Evolutionary conservation across 1,140 invertebrate species (phyloP), one percentile per base, ranked within the genome.

Genomic region (Leptinotarsa texana): DNA sequence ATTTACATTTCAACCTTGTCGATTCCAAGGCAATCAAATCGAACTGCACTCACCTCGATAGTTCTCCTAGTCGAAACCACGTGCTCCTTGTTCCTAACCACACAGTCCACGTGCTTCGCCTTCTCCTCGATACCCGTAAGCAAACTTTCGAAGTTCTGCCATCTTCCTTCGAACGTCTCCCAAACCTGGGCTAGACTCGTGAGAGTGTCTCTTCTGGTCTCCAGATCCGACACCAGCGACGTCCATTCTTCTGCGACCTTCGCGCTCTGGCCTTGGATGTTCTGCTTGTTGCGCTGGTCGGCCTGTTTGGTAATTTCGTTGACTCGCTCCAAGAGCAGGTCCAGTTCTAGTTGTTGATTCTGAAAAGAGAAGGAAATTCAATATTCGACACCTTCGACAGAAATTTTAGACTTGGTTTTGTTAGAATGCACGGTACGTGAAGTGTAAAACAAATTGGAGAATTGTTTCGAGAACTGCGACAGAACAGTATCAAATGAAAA

Each of bases 181-280:
- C 95, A 96, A 77, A 92, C 90, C 74, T 90, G 89, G 2, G 92
- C 92, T 70, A 94, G 87, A 57, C 42, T 62, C 15, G 90, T 88
- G 4, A 94, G 84, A 49, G 88, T 86, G 72, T 92, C 88, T 71
- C 89, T 86, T 70, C 92, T 87, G 71, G 86, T 88, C 75, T 93
- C 93, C 81, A 95, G 86, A 81, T 90, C 87, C 6, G 89, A 88
- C 24, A 95, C 89, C 2, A 95, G 85, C 15, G 92, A 87, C 72
- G 89, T 89, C 95, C 95, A 97, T 78, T 92, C 88, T 33, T 91
- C 87, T 69, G 90, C 92, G 15, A 95, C 89, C 49, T 89, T 86
- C n/a, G 85, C 82, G 51, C 92, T 86, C 74, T 94, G 88, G 33
- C 86, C 79, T 66, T 91, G 87, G 73, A 95, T 92, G 18, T 85